Base-by-base conservation (phyloP, 37 sponge, comb jelly and placozoan species). In the Axinella damicornis region DNA sequence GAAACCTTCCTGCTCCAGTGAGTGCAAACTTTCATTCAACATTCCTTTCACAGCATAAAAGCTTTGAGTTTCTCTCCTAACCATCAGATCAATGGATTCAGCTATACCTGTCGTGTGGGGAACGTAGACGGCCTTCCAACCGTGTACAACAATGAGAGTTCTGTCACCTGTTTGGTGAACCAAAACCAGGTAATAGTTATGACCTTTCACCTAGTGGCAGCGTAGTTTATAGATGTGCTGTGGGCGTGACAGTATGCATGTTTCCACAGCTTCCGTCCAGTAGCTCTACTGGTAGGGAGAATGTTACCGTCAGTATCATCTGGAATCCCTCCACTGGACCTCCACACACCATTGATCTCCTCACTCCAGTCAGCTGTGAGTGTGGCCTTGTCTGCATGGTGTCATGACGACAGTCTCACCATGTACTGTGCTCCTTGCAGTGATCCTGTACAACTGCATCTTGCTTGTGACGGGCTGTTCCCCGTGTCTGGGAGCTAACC, bases 361-460 rank as follows among this genome's bases (percentile, higher is more conserved):
- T 46, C 9, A 46, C 46, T 46, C 46, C 46, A 46, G 46, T 46
- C 46, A 46, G 9, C 9, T 12, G 46, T 46, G 9, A 46, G 46
- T 46, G 6, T 61, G 52, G 27, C 46, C 46, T 46, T 46, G 46
- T 46, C 9, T 46, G 9, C 9, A 46, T 46, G 9, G 46, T 46
- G 46, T 46, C 9, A 4, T 12, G 4, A 46, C 46, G 4, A 9
- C 9, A 9, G 46, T 12, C 9, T 4, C 9, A 46, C 9, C 6
- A 12, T 46, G n/a, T 72, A n/a, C n/a, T n/a, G n/a, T 57, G 30
- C 28, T 19, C 13, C n/a, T 5, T 63, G 66, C 37, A 77, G 77
- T 77, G 61, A 37, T 59, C 28, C 74, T 89, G 58, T 89, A 89
- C 64, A 22, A 79, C 55, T 89, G 90, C 54, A 20, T 27, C 15